Percentiles rank a stretch among this genome's conserved stretches.
phyloP scores from a whole-genome alignment of 2,797 vertebrate species.

The Melanotaenia nigrans region DNA sequence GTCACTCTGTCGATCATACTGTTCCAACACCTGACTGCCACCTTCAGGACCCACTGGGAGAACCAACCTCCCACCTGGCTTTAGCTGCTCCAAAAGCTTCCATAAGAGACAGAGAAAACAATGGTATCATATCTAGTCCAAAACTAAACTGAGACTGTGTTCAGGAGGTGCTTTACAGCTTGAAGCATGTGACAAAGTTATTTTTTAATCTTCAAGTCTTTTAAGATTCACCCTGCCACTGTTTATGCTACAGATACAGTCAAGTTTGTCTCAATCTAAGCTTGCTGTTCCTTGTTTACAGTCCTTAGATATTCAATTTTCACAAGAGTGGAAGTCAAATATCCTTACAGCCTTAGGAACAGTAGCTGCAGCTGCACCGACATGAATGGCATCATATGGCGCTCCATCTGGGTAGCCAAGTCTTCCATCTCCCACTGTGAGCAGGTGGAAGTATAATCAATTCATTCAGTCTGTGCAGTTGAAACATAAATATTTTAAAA shows the following conservation, averaged over 20 bases:
- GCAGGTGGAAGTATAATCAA: slow-evolving; percentile 8
- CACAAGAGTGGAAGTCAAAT: background rate
- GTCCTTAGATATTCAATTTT: slow-evolving; percentile 1
- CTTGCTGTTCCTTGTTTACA: background rate
- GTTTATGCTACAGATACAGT: background rate
- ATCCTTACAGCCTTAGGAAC: slow-evolving; percentile 87
- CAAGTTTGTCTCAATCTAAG: background rate
- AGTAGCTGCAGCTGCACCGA: slow-evolving; percentile 88
- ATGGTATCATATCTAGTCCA: background rate
- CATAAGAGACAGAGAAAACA: background rate
- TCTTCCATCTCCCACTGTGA: slow-evolving; percentile 89
- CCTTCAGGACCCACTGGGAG: slow-evolving; percentile 89
- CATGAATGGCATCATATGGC: slow-evolving; percentile 92
- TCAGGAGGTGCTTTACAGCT: background rate
- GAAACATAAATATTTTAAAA: slow-evolving; percentile 4
- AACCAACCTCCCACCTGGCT: slow-evolving; percentile 89
- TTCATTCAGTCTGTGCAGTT: background rate
- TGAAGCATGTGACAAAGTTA: background rate
- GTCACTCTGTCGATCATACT: slow-evolving; percentile 89
- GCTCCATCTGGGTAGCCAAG: slow-evolving; percentile 87
- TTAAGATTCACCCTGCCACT: background rate
- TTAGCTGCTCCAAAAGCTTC: slow-evolving; percentile 90
- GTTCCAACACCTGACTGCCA: slow-evolving; percentile 89
- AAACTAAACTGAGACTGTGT: background rate
- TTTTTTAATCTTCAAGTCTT: background rate